A percentile compares a stretch with the other conserved stretches of the same genome.
These are phyloP conservation scores for Xenotilapia leptura DNA, from an alignment of 2,113 vertebrate species.

Conservation along the genomic window DNA sequence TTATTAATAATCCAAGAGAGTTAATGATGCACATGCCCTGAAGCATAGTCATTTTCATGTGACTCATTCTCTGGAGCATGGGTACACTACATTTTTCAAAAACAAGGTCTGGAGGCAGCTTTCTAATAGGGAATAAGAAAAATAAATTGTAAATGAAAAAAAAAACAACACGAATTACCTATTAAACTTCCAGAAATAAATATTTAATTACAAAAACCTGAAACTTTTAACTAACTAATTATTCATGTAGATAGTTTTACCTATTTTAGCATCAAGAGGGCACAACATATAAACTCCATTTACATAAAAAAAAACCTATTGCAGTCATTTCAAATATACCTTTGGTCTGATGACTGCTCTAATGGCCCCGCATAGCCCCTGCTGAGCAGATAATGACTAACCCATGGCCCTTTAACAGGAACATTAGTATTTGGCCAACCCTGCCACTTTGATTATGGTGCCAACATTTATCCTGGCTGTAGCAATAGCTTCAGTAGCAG, in stretches of 20 bases:
- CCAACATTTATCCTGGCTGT: background rate
- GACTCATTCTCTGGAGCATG: background rate
- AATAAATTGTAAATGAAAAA: background rate
- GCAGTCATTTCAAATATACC: background rate
- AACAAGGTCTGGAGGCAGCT: background rate
- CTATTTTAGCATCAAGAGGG: background rate
- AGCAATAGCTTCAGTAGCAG: background rate
- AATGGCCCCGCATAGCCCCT: background rate
- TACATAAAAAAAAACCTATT: background rate
- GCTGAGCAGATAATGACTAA: slow-evolving; percentile 32
- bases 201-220: background rate
- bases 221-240: background rate
- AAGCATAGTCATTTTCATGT: background rate
- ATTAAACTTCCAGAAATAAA: background rate
- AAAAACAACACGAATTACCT: background rate
- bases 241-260: background rate
- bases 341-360: background rate
- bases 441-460: slow-evolving; percentile 33
- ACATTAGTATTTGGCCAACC: slow-evolving; percentile 19
- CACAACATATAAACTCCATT: background rate
- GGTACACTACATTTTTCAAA: background rate
- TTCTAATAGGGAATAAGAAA: background rate
- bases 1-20: slow-evolving; percentile 17
- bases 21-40: slow-evolving; percentile 22
- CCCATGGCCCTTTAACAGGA: slow-evolving; percentile 12